Conservation (phyloP, 1,140 invertebrate genomes). For the Drosophila truncata region DNA sequence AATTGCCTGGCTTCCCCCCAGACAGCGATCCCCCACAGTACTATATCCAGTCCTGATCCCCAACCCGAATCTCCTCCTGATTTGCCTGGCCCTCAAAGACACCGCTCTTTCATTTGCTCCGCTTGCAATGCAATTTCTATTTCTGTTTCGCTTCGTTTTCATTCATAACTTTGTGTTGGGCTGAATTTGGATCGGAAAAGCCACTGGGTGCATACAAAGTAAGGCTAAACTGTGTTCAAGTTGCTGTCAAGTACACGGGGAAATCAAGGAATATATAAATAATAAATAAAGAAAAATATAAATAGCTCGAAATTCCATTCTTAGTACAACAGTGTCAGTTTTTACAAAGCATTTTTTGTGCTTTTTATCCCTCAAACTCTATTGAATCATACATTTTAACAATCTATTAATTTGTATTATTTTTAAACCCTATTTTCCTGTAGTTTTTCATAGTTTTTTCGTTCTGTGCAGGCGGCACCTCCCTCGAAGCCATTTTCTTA, state of each 20-base stretch:
- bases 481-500: constrained; percentile 52
- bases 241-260: not conserved
- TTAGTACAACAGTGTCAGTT: too few species aligned
- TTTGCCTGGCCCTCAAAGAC: constrained; percentile 62
- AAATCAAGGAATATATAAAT: too few species aligned
- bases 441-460: not conserved
- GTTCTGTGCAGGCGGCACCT: constrained; percentile 18
- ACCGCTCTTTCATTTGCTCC: constrained; percentile 70
- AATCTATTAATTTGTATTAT: not conserved
- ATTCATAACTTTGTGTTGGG: constrained; percentile 64
- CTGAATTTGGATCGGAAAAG: constrained; percentile 43
- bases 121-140: constrained; percentile 57
- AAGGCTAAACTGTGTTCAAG: constrained; percentile 52
- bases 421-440: not conserved
- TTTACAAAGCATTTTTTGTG: not conserved
- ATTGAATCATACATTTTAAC: not conserved
- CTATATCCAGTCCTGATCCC: constrained; percentile 17
- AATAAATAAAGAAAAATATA: not conserved
- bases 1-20: constrained; percentile 42
- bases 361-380: not conserved
- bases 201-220: constrained; percentile 49
- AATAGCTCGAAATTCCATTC: not conserved
- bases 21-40: constrained; percentile 30
- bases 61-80: constrained; percentile 26
- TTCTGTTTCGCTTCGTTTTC: constrained; percentile 62